Percentiles rank a stretch among this genome's conserved stretches.
phyloP scores from a whole-genome alignment of 2,888 invertebrate species.

The Trachelus tabidus region DNA sequence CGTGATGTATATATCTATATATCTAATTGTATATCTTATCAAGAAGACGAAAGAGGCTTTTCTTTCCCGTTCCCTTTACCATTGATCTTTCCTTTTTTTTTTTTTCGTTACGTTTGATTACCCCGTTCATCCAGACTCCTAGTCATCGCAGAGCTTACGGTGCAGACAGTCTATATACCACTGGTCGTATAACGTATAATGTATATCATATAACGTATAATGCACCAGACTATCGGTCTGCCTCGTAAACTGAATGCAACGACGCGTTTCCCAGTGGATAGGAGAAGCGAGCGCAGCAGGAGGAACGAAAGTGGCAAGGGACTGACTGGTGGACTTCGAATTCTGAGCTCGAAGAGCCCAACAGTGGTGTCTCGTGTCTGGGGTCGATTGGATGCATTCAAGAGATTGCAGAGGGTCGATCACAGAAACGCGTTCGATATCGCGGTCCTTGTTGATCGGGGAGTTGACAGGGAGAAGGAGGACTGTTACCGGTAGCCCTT shows the following conservation, averaged over 20 bases:
- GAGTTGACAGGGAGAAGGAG: background rate
- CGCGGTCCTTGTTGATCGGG: background rate
- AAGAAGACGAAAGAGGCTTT: background rate
- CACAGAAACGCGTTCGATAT: background rate
- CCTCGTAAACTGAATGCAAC: constrained; percentile 57
- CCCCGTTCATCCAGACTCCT: background rate
- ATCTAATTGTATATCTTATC: background rate
- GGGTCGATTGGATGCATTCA: background rate
- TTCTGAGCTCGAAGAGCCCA: background rate
- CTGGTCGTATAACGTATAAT: constrained; percentile 36
- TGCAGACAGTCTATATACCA: constrained; percentile 39
- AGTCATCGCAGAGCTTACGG: background rate
- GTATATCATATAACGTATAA: constrained; percentile 37
- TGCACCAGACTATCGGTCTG: constrained; percentile 58
- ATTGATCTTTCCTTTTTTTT: background rate
- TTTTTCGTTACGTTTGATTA: background rate
- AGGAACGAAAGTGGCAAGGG: background rate
- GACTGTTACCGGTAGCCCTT: background rate
- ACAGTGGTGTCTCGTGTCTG: background rate
- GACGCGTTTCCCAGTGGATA: constrained; percentile 20
- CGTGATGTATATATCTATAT: no score
- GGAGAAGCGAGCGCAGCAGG: background rate
- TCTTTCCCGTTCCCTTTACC: background rate
- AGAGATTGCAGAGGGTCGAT: background rate
- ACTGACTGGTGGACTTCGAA: background rate